phyloP scores from a whole-genome alignment of 2,113 vertebrate species.

The Dromiciops gliroides region DNA sequence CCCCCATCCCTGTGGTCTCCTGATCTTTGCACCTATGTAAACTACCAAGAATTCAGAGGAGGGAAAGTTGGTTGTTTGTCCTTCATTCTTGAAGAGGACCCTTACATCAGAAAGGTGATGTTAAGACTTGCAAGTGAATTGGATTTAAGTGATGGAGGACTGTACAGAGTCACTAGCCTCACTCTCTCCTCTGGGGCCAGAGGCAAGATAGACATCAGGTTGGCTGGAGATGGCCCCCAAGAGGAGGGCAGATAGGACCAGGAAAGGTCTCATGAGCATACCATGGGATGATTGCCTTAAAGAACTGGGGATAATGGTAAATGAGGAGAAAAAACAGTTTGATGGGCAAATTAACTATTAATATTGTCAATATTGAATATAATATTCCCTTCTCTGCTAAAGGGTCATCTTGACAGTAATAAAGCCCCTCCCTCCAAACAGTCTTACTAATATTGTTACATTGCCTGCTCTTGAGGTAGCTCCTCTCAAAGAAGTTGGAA shows the following conservation, averaged over 20 bases:
- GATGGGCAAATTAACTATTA: not conserved
- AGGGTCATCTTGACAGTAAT: not conserved
- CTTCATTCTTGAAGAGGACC: too few species aligned
- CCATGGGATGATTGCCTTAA: not conserved
- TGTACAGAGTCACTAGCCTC: too few species aligned
- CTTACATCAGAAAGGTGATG: too few species aligned
- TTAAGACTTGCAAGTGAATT: too few species aligned
- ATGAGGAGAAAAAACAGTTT: not conserved
- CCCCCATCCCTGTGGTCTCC: not conserved
- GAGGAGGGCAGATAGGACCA: not conserved
- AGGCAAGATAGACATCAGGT: too few species aligned
- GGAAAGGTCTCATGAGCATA: not conserved
- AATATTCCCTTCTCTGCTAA: not conserved
- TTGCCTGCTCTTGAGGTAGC: not conserved
- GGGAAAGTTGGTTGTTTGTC: too few species aligned
- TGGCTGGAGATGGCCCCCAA: too few species aligned
- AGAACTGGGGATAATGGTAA: not conserved
- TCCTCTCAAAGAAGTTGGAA: not conserved
- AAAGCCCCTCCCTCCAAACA: not conserved
- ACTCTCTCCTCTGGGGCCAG: too few species aligned
- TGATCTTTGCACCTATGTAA: not conserved
- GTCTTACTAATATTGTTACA: not conserved
- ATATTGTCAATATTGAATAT: not conserved
- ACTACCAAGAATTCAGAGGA: not conserved
- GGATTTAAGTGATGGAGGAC: too few species aligned